Percentiles rank a stretch among this genome's conserved stretches.
These are phyloP conservation scores for Falco columbarius DNA, from an alignment of 2,797 vertebrate species.

Conservation along the genomic window DNA sequence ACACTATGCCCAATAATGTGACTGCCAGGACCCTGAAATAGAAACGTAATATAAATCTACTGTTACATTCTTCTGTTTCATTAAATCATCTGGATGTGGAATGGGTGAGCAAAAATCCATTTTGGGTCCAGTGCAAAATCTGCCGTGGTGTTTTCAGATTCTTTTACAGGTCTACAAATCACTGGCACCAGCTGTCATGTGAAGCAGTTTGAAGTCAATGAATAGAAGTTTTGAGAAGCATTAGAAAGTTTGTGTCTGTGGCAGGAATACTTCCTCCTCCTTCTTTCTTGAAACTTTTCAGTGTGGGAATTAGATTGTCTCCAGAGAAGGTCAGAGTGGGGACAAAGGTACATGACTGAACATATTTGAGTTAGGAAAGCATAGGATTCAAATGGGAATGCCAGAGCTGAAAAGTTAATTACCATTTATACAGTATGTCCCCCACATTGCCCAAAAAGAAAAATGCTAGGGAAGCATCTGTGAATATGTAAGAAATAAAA, in stretches of 20 bases:
- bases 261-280: neutral
- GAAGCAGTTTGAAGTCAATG: neutral
- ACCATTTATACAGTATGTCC: neutral
- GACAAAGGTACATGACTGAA: neutral
- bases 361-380: neutral
- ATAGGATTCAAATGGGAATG: neutral
- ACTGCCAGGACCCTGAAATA: neutral
- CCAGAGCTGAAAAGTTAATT: neutral
- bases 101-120: neutral
- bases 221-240: neutral
- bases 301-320: neutral
- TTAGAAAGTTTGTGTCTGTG: neutral
- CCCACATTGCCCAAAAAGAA: neutral
- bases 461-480: neutral
- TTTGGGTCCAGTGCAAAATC: neutral
- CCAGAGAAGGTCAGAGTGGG: neutral
- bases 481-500: neutral
- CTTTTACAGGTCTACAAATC: neutral
- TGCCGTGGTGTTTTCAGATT: neutral
- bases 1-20: neutral
- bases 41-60: neutral
- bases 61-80: neutral
- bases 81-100: neutral
- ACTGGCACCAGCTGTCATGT: neutral
- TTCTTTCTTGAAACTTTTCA: neutral